A percentile compares a stretch with the other conserved stretches of the same genome.
Evolutionary conservation across 2,888 invertebrate species (phyloP).

Genomic region (Folsomia manolachei): DNA sequence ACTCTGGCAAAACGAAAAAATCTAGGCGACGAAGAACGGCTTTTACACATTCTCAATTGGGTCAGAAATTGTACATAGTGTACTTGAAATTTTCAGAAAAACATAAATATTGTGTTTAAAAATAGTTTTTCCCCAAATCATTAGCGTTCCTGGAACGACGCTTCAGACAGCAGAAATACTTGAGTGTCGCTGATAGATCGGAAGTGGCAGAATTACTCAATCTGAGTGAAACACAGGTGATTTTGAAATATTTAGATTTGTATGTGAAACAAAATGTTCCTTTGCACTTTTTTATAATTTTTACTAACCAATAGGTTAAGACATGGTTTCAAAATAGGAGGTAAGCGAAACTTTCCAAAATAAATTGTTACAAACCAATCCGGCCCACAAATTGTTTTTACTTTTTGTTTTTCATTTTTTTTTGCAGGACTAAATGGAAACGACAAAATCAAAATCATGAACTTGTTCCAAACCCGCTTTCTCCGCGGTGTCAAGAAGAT

Average conservation of each 20-base stretch:
- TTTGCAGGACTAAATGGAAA: constrained; percentile 58
- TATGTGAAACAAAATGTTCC: no score
- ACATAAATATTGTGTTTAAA: constrained; percentile 5
- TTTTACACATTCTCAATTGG: constrained; percentile 9
- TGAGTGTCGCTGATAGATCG: constrained; percentile 87
- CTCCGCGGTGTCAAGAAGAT: constrained; percentile 23
- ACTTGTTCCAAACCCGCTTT: constrained; percentile 55
- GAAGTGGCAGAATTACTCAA: constrained; percentile 87
- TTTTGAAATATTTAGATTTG: no score
- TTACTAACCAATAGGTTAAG: not conserved
- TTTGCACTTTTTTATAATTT: no score
- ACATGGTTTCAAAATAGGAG: constrained; percentile 84
- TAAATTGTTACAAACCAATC: no score
- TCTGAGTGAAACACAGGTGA: constrained; percentile 89
- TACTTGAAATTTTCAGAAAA: not conserved
- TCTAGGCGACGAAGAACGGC: constrained; percentile 69
- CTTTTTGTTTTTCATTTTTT: not conserved
- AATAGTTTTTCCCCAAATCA: no score
- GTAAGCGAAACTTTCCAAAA: constrained; percentile 58
- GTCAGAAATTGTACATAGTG: no score
- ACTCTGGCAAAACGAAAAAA: constrained; percentile 59
- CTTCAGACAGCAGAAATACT: constrained; percentile 89
- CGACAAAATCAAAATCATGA: constrained; percentile 73
- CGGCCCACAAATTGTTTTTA: no score
- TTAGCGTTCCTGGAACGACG: constrained; percentile 87